Percentiles rank a stretch among this genome's conserved stretches.
Evolutionary conservation across 1,140 invertebrate genomes (phyloP).

Genomic region (Whitmania pigra): DNA sequence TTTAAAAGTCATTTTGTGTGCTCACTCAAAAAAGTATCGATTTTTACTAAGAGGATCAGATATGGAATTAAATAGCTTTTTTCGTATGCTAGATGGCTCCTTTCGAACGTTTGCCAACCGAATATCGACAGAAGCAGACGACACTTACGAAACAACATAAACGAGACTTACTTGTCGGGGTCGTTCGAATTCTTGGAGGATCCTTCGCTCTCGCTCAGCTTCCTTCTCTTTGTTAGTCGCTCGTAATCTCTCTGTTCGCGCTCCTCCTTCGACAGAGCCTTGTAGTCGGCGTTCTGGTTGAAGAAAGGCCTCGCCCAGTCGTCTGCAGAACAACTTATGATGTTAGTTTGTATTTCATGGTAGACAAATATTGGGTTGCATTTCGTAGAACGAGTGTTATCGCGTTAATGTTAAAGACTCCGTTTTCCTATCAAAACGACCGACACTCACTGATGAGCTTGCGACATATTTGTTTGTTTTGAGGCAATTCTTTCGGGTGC

Average conservation of each 20-base stretch:
- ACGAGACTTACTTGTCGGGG: too few relatives aligned
- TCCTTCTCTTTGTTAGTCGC: constrained; percentile 61
- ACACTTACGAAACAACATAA: too few relatives aligned
- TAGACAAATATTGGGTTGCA: neutral
- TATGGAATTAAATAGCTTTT: constrained; percentile 26
- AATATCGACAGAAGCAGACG: too few relatives aligned
- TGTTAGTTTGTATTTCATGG: neutral
- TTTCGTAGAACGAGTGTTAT: too few relatives aligned
- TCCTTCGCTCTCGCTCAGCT: constrained; percentile 33
- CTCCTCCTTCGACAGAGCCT: constrained; percentile 52
- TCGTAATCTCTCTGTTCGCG: constrained; percentile 77
- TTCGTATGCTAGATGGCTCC: neutral
- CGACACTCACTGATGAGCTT: constrained; percentile 65
- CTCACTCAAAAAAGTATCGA: neutral
- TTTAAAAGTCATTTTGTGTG: constrained; percentile 12
- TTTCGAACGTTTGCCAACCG: too few relatives aligned
- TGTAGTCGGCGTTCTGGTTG: constrained; percentile 87
- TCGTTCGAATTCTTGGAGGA: too few relatives aligned
- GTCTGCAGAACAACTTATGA: constrained; percentile 28
- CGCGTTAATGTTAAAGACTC: neutral
- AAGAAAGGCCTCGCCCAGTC: constrained; percentile 95
- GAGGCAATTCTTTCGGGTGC: constrained; percentile 89
- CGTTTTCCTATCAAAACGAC: neutral
- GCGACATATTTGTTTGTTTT: constrained; percentile 77
- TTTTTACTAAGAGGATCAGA: constrained; percentile 13